phyloP scores from a whole-genome alignment of 2,113 vertebrate genomes.

The Grallaria varia region DNA sequence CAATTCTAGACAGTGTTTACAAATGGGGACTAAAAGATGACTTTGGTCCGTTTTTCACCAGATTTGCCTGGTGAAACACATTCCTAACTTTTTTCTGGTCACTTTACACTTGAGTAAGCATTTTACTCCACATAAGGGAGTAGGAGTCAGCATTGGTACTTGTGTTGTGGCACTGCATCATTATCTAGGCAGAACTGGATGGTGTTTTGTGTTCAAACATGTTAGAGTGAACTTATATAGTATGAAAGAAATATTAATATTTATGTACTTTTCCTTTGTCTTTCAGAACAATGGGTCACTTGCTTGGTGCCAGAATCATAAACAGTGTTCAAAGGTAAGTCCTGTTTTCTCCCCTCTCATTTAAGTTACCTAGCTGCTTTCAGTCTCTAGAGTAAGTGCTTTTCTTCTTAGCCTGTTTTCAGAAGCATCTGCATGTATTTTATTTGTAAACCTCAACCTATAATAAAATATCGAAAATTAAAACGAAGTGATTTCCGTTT shows the following conservation, averaged over 20 bases:
- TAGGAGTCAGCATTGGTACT: neutral
- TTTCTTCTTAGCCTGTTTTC: neutral
- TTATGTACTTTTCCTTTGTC: neutral
- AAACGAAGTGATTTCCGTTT: neutral
- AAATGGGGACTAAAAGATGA: neutral
- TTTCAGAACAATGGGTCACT: slow-evolving; percentile 93
- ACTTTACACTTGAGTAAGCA: neutral
- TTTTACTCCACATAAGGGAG: neutral
- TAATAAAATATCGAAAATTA: neutral
- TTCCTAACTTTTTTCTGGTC: neutral
- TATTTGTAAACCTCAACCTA: neutral
- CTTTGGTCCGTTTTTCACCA: neutral
- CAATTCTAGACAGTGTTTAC: neutral
- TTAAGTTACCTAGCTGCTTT: neutral
- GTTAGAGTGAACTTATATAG: neutral
- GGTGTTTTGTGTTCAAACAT: neutral
- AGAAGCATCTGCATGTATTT: neutral
- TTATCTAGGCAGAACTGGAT: neutral
- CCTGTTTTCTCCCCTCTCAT: fast-evolving
- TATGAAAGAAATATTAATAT: neutral
- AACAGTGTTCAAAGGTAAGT: slow-evolving; percentile 96
- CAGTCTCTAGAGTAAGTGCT: neutral
- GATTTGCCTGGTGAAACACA: neutral
- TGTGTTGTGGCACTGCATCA: neutral
- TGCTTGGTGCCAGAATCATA: slow-evolving; percentile 97